Evolutionary conservation across 2,113 vertebrate genomes (phyloP), one percentile per base, ranked within the genome.

Genomic region (Brachyhypopomus gauderio): DNA sequence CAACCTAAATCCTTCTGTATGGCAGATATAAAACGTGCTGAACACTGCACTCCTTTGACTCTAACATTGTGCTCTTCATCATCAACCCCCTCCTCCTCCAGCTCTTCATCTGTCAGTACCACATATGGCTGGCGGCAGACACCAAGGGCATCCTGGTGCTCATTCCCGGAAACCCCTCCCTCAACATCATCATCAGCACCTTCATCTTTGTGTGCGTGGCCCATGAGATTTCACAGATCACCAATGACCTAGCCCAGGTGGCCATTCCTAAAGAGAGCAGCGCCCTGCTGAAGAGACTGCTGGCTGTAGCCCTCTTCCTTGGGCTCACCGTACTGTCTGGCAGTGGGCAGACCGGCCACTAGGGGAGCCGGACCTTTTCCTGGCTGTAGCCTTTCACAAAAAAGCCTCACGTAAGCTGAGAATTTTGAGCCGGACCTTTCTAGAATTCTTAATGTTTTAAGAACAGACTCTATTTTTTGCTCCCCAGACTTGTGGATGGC

Each of bases 101-200:
- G 98, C 95, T 99, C 16, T 99, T 99, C 87, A 99, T 99, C 76
- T 99, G 97, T 88, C 97, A 99, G 52, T 99, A 99, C 86, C 98
- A 99, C 86, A 98, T 99, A 80, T 99, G 98, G 98, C 93, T 99
- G 87, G 97, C 97, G 0, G 97, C 97, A 0, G 98, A 99, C 92
- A 99, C 98, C 22, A 97, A 96, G 83, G 98, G 97, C 0, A 94
- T 99, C 88, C 88, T 99, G 89, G 96, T 99, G 16, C 95, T 99
- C n/a, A 93, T 99, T 83, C 97, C 98, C 11, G 97, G 97, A 84
- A 96, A 91, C 88, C 96, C 97, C 0, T 91, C 95, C 58, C 93
- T 98, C 75, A 99, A 99, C 85, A 94, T 98, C 85, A 90, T 97
- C 34, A 88, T 98, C 91, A 99, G 97, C 95, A 97, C 96, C 81